A percentile compares a stretch with the other conserved stretches of the same genome.
Conservation (phyloP, 2,888 invertebrate genomes). For the Mesorhabditis spiculigera region DNA sequence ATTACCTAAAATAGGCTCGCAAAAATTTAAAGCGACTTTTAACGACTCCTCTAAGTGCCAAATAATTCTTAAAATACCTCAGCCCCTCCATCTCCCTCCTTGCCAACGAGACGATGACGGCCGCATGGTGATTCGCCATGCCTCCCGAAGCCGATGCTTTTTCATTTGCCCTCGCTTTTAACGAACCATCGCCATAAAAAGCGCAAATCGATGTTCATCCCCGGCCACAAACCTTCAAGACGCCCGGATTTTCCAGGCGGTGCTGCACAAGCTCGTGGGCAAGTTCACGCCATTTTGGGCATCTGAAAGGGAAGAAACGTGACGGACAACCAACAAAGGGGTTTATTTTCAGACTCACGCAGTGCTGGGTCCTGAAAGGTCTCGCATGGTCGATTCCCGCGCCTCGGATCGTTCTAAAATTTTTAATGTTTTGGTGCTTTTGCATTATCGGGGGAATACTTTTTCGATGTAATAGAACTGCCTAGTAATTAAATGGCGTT, state of each 20-base stretch:
- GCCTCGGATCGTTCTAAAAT: too few species aligned
- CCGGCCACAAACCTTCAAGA: neutral
- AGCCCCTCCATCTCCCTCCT: neutral
- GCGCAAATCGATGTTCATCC: neutral
- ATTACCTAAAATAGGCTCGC: neutral
- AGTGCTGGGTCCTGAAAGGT: too few species aligned
- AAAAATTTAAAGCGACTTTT: neutral
- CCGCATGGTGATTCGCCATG: neutral
- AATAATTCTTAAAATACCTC: neutral
- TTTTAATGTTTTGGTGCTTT: too few species aligned
- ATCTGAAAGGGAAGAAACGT: neutral
- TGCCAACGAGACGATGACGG: slow-evolving; percentile 1
- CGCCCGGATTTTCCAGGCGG: neutral
- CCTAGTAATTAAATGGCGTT: too few species aligned
- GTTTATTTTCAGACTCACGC: too few species aligned
- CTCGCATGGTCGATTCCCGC: too few species aligned
- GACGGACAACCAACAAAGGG: too few species aligned
- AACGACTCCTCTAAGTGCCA: neutral
- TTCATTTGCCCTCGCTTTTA: neutral
- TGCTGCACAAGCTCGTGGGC: neutral
- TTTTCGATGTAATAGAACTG: too few species aligned
- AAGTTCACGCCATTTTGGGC: neutral
- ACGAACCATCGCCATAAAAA: neutral
- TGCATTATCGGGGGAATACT: too few species aligned
- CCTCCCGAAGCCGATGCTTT: neutral